These are phyloP conservation scores for Zygothrica quintamaculata DNA, from an alignment of 2,888 invertebrate genomes.

Conservation along the genomic window DNA sequence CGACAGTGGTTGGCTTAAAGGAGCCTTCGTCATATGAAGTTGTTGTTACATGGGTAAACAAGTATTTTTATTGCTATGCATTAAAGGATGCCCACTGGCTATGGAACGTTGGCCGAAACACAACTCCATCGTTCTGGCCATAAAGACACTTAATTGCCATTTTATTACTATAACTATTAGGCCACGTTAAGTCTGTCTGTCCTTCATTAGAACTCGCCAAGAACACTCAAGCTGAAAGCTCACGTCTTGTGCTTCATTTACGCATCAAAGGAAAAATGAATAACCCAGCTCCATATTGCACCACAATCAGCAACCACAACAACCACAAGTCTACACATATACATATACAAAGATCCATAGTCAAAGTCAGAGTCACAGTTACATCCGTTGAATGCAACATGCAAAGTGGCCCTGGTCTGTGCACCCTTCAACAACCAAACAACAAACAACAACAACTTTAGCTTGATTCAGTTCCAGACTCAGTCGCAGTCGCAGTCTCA, in stretches of 20 bases:
- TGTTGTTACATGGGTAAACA: slow-evolving; percentile 78
- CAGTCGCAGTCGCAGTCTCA: slow-evolving; percentile 26
- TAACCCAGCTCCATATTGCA: slow-evolving; percentile 58
- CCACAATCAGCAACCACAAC: slow-evolving; percentile 21
- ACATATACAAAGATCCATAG: too few relatives aligned
- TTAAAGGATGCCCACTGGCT: slow-evolving; percentile 71
- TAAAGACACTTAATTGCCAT: slow-evolving; percentile 79
- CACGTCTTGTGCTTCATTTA: slow-evolving; percentile 57
- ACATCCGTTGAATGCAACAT: slow-evolving; percentile 43
- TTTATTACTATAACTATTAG: slow-evolving; percentile 77
- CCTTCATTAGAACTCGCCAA: slow-evolving; percentile 60
- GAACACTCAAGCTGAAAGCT: slow-evolving; percentile 6
- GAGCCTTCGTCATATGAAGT: slow-evolving; percentile 60
- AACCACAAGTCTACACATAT: too few relatives aligned
- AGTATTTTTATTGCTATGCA: slow-evolving; percentile 74
- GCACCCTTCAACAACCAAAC: slow-evolving; percentile 63
- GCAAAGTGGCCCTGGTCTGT: slow-evolving; percentile 63
- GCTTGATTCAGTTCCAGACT: slow-evolving; percentile 38
- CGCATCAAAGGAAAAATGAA: slow-evolving; percentile 57
- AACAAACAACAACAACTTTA: slow-evolving; percentile 42
- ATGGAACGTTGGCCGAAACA: slow-evolving; percentile 35
- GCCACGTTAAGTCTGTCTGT: slow-evolving; percentile 29
- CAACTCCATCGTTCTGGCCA: slow-evolving; percentile 35
- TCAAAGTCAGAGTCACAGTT: too few relatives aligned
- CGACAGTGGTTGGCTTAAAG: background rate